Base-by-base conservation (phyloP, 1,140 invertebrate species). In the Drosophila insularis region DNA sequence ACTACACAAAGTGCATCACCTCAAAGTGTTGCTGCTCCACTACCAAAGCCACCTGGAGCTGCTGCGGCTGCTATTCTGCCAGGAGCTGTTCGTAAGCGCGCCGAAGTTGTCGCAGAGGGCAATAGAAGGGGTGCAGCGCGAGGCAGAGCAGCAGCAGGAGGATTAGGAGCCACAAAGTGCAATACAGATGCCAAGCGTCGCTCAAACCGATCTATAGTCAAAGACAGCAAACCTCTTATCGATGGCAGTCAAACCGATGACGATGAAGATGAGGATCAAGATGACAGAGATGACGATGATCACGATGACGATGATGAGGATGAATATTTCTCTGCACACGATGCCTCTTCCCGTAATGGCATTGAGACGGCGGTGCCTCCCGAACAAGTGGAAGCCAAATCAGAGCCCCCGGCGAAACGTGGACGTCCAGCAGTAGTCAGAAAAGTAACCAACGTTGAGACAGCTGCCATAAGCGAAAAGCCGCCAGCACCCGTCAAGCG, bases 51-150 rank as follows among this genome's bases (percentile, higher is more conserved):
- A 50, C 17, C 43, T 37, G 35, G 10, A 37, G 11, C 35, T 37
- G n/a, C 40, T 40, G 8, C 43, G 2, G 37, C 64, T 7, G 19
- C 67, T 10, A 37, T 93, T 68, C 92, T 94, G 19, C 92, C 93
- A 19, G 93, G 93, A 78, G 93, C 93, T 23, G 93, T 94, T 11
- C 79, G 93, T 37, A 94, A 94, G 74, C 82, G 93, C 35, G 93
- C 93, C 4, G 93, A 93, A 67, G 63, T 87, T 11, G 68, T 89
- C 53, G 61, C 81, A 54, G 86, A 89, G 66, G 90, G 84, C 37
- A 85, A 80, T 68, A 73, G 76, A 23, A 72, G 90, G 6, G 80
- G 90, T 0, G 76, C 37, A 6, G 43, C 43, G 8, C 68, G 85
- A 23, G 81, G 80, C 23, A 63, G 63, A 3, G 71, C 53, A n/a